These are phyloP conservation scores for Tenebrosternarchus preto DNA, from an alignment of 2,113 vertebrate species.

Conservation along the genomic window DNA sequence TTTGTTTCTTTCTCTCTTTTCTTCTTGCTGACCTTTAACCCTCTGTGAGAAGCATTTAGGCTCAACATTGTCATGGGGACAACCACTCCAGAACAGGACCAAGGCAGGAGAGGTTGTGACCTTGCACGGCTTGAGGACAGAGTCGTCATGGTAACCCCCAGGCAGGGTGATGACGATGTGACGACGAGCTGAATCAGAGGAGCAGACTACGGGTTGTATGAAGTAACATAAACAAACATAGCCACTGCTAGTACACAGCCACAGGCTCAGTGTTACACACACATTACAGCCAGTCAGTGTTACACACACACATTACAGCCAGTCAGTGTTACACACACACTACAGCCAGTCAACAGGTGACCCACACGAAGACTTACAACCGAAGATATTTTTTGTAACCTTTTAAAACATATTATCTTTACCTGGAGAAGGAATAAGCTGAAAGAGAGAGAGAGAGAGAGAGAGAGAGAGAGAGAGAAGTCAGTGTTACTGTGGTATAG, in stretches of 20 bases:
- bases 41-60: constrained; percentile 34
- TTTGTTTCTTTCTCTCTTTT: constrained; percentile 37
- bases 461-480: neutral
- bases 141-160: constrained; percentile 13
- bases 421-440: neutral
- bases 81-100: constrained; percentile 37
- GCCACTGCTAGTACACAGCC: neutral
- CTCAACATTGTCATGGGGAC: constrained; percentile 23
- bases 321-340: neutral
- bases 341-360: neutral
- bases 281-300: neutral
- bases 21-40: constrained; percentile 55
- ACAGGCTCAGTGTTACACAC: neutral
- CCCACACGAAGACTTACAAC: neutral
- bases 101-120: constrained; percentile 32
- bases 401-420: neutral
- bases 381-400: too few species aligned
- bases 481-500: neutral
- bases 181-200: constrained; percentile 40
- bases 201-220: neutral
- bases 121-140: neutral
- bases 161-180: constrained; percentile 41
- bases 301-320: neutral
- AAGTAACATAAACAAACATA: constrained; percentile 12
- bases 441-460: neutral